Percentiles rank a stretch among this genome's conserved stretches.
Conservation (phyloP, 2,888 invertebrate genomes). For the Malthinus flaveolus region DNA sequence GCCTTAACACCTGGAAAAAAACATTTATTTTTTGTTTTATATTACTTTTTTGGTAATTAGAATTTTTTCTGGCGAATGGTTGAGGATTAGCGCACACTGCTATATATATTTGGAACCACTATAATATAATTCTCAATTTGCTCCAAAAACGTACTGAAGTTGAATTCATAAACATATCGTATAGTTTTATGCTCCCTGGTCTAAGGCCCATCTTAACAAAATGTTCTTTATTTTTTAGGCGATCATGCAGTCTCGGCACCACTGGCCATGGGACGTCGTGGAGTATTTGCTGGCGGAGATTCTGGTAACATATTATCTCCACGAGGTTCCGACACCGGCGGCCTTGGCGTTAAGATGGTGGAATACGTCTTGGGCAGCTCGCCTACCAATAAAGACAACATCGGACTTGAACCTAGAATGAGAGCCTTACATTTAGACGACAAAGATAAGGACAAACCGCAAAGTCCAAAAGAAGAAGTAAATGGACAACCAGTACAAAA, state of each 20-base stretch:
- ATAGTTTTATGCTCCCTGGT: too few relatives aligned
- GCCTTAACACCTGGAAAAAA: too few relatives aligned
- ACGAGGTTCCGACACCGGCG: constrained; percentile 79
- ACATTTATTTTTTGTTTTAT: too few relatives aligned
- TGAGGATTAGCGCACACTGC: too few relatives aligned
- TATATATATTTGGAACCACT: too few relatives aligned
- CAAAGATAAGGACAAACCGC: constrained; percentile 61
- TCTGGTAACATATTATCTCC: constrained; percentile 70
- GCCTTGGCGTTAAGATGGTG: constrained; percentile 96
- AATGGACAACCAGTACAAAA: constrained; percentile 56
- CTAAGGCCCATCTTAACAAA: too few relatives aligned
- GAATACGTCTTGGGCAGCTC: constrained; percentile 95
- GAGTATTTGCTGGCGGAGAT: constrained; percentile 63
- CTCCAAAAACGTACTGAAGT: too few relatives aligned
- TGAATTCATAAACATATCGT: background rate
- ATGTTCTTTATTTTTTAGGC: constrained; percentile 45
- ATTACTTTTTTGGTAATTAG: too few relatives aligned
- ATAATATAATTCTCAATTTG: too few relatives aligned
- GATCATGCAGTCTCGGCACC: constrained; percentile 73
- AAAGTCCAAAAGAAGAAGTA: constrained; percentile 59
- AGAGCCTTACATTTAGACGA: constrained; percentile 65
- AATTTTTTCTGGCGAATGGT: too few relatives aligned
- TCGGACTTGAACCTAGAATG: constrained; percentile 66
- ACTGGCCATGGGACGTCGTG: constrained; percentile 76
- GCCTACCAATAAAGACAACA: constrained; percentile 75